These are phyloP conservation scores for Parasteatoda tepidariorum DNA, from an alignment of 1,140 invertebrate genomes.

Conservation along the genomic window DNA sequence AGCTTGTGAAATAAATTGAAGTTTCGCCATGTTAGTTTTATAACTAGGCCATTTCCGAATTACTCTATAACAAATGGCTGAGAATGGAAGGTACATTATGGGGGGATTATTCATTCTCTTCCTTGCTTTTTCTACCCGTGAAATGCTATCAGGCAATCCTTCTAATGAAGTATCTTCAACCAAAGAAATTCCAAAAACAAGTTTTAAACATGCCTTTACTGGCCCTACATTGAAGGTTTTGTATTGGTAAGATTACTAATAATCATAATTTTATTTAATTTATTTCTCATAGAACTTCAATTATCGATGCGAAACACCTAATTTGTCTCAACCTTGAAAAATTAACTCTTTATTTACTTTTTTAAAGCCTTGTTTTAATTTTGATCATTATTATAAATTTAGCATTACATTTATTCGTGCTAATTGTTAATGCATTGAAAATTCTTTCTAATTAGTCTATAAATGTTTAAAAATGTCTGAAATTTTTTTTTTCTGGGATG, in stretches of 20 bases:
- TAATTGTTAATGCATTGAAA: too few relatives aligned
- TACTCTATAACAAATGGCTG: constrained; percentile 15
- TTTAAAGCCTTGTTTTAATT: too few relatives aligned
- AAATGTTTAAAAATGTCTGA: too few relatives aligned
- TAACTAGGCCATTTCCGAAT: neutral
- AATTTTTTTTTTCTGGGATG: too few relatives aligned
- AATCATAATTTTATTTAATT: neutral
- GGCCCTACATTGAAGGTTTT: constrained; percentile 72
- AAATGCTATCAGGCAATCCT: constrained; percentile 59
- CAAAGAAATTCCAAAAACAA: constrained; percentile 70
- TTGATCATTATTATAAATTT: too few relatives aligned
- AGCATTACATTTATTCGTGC: too few relatives aligned
- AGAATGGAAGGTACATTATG: constrained; percentile 42
- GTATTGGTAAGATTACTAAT: constrained; percentile 70
- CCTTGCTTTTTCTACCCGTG: constrained; percentile 60
- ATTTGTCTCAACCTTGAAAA: too few relatives aligned
- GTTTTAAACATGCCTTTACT: constrained; percentile 68
- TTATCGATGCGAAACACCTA: neutral
- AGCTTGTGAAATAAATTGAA: neutral
- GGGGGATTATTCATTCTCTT: constrained; percentile 61
- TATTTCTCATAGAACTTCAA: neutral
- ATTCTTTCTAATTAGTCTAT: too few relatives aligned
- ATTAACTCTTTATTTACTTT: too few relatives aligned
- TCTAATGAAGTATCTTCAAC: constrained; percentile 27
- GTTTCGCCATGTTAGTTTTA: constrained; percentile 22